phyloP scores from a whole-genome alignment of 2,888 invertebrate genomes.

The Rhaphigaster nebulosa region DNA sequence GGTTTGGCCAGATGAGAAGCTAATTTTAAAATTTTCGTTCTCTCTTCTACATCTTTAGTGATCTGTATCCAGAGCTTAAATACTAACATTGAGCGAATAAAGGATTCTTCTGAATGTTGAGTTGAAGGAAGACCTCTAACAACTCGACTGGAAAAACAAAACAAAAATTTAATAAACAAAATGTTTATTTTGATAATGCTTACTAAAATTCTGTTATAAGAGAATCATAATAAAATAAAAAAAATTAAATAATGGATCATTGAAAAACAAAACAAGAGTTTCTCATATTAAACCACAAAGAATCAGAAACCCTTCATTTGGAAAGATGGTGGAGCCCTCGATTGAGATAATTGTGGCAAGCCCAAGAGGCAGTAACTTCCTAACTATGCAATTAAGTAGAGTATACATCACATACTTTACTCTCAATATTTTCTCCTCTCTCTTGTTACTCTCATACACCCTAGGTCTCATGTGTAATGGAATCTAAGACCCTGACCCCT shows the following conservation, averaged over 20 bases:
- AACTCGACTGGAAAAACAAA: slow-evolving; percentile 12
- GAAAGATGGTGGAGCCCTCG: too few species aligned
- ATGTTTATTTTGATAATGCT: background rate
- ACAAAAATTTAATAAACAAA: too few species aligned
- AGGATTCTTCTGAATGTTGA: background rate
- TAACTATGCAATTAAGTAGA: too few species aligned
- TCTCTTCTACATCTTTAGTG: background rate
- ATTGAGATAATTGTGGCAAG: too few species aligned
- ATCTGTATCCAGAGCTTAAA: slow-evolving; percentile 25
- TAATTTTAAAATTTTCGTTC: slow-evolving; percentile 18
- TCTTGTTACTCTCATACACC: too few species aligned
- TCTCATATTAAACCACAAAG: background rate
- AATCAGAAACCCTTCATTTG: too few species aligned
- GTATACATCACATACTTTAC: too few species aligned
- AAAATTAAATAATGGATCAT: background rate
- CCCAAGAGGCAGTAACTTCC: too few species aligned
- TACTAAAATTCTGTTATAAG: background rate
- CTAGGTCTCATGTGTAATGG: too few species aligned
- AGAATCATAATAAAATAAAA: background rate
- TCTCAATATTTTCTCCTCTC: too few species aligned
- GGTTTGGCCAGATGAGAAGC: slow-evolving; percentile 45
- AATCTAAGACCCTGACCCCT: too few species aligned
- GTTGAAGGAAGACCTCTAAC: slow-evolving; percentile 18
- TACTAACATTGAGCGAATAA: background rate
- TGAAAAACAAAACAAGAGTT: background rate